phyloP scores from a whole-genome alignment of 2,113 vertebrate genomes.

The Lasiurus cinereus region DNA sequence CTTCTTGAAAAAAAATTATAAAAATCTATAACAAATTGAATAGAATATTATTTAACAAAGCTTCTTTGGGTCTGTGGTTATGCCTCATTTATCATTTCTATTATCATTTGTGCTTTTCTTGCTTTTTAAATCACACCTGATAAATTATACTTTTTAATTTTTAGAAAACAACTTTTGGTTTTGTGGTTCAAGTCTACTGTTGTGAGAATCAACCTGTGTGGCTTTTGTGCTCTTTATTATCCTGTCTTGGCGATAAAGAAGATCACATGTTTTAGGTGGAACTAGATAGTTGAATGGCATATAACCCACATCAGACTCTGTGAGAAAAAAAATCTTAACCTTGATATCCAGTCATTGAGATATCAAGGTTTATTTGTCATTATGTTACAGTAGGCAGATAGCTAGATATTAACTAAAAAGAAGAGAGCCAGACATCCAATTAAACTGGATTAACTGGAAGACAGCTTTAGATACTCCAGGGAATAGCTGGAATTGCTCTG shows the following conservation, averaged over 20 bases:
- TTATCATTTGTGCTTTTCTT: conserved; percentile 15
- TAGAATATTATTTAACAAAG: conserved; percentile 23
- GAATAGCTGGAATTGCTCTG: neutral
- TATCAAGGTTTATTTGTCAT: neutral
- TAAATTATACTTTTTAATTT: neutral
- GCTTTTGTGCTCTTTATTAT: neutral
- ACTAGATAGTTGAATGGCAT: neutral
- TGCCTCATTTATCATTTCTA: conserved; percentile 33
- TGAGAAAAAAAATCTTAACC: conserved; percentile 6
- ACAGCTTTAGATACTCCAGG: neutral
- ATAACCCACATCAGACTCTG: neutral
- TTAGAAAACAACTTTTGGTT: conserved; percentile 23
- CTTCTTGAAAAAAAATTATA: conserved; percentile 37
- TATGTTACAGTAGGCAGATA: neutral
- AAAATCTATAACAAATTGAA: conserved; percentile 29
- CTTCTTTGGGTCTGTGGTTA: neutral
- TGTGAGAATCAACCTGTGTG: neutral
- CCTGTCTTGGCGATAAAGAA: neutral
- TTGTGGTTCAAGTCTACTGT: neutral
- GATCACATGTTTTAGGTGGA: neutral
- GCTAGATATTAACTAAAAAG: neutral
- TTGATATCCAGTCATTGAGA: neutral
- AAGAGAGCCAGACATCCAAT: neutral
- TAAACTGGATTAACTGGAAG: neutral
- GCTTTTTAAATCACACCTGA: conserved; percentile 16